These are phyloP conservation scores for Hydrochoerus hydrochaeris DNA, from an alignment of 2,113 vertebrate genomes.

Conservation along the genomic window DNA sequence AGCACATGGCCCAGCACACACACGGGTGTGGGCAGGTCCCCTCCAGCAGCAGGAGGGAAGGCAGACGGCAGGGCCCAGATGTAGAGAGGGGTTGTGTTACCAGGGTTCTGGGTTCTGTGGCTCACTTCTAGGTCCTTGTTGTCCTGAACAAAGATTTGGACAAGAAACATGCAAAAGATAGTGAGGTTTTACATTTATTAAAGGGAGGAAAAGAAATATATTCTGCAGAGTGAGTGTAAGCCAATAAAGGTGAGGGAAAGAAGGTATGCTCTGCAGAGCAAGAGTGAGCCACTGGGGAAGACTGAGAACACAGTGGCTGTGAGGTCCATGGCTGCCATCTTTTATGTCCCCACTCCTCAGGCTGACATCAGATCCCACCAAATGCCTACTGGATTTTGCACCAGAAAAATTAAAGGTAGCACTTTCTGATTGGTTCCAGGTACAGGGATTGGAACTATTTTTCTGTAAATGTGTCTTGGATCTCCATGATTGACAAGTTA, in stretches of 20 bases:
- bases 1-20: neutral
- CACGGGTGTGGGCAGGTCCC: rapidly evolving
- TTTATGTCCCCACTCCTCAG: neutral
- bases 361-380: neutral
- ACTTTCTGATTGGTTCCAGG: neutral
- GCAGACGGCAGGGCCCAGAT: too few relatives aligned
- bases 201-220: neutral
- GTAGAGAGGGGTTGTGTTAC: neutral
- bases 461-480: neutral
- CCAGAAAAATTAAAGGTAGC: neutral
- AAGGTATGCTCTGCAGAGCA: neutral
- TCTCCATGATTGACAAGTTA: neutral
- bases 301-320: neutral
- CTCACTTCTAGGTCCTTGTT: neutral
- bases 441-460: neutral
- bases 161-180: neutral
- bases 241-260: neutral
- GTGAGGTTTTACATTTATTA: neutral
- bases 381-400: neutral
- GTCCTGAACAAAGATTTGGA: neutral
- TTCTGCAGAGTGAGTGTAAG: neutral
- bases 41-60: neutral
- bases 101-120: neutral
- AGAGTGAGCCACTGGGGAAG: neutral
- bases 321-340: neutral